Evolutionary conservation across 1,140 invertebrate genomes (phyloP).

Genomic region (Amyelois transitella): DNA sequence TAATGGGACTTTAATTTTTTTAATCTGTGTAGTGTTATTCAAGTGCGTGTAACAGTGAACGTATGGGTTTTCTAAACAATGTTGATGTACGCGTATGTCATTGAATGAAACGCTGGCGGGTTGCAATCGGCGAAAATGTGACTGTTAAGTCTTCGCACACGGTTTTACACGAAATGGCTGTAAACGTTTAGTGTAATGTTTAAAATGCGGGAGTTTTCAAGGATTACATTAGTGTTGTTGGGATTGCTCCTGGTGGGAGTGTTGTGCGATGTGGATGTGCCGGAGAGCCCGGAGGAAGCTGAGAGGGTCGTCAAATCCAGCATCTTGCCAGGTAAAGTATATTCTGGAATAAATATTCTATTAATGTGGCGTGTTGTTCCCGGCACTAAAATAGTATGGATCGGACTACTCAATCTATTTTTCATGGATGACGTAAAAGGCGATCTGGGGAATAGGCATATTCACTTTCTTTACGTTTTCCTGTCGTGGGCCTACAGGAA

Average conservation of each 20-base stretch:
- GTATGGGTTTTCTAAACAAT: constrained; percentile 21
- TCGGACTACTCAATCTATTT: too few relatives aligned
- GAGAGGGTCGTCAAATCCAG: constrained; percentile 43
- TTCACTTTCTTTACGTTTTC: too few relatives aligned
- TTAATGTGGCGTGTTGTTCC: too few relatives aligned
- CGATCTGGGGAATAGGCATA: too few relatives aligned
- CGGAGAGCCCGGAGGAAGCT: constrained; percentile 17
- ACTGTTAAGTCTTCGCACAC: constrained; percentile 41
- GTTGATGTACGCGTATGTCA: constrained; percentile 33
- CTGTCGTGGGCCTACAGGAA: too few relatives aligned
- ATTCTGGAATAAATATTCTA: too few relatives aligned
- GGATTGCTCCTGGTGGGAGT: constrained; percentile 40
- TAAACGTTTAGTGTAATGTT: constrained; percentile 36
- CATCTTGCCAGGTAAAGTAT: constrained; percentile 40
- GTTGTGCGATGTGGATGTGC: constrained; percentile 38
- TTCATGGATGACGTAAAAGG: too few relatives aligned
- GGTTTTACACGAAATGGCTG: constrained; percentile 48
- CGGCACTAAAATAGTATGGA: too few relatives aligned
- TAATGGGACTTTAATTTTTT: not conserved
- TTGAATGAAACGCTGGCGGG: constrained; percentile 35
- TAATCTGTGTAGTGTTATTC: constrained; percentile 11
- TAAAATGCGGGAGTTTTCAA: constrained; percentile 59
- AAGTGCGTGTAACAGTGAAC: constrained; percentile 12
- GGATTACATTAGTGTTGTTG: constrained; percentile 54
- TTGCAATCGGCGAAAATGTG: constrained; percentile 61